A percentile compares a stretch with the other conserved stretches of the same genome.
phyloP scores from a whole-genome alignment of 1,140 invertebrate species.

The Bradynema listronoti region DNA sequence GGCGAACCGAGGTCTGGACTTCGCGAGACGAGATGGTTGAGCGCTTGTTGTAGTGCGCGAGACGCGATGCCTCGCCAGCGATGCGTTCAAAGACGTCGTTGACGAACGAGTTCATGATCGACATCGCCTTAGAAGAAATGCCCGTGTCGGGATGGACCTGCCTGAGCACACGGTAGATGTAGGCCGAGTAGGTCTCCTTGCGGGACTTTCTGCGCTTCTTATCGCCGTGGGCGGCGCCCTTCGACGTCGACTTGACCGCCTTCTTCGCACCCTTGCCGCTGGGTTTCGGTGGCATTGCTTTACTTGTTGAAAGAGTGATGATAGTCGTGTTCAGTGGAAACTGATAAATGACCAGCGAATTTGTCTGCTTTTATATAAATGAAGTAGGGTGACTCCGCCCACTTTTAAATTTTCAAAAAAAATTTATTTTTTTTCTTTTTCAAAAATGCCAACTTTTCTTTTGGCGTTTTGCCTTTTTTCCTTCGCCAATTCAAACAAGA shows the following conservation, averaged over 20 bases:
- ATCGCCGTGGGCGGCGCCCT: constrained; percentile 22
- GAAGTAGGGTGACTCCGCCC: no score
- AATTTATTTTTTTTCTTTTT: no score
- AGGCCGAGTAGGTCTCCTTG: constrained; percentile 31
- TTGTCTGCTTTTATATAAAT: no score
- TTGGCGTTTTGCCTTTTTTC: no score
- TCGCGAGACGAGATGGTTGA: constrained; percentile 26
- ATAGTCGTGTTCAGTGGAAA: no score
- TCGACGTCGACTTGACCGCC: constrained; percentile 40
- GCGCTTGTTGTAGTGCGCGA: constrained; percentile 69
- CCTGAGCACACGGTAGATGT: constrained; percentile 30
- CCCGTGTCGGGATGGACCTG: constrained; percentile 61
- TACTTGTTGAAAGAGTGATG: no score
- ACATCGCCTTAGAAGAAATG: constrained; percentile 63
- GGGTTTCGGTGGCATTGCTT: constrained; percentile 36
- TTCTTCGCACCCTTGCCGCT: constrained; percentile 44
- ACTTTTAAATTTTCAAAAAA: no score
- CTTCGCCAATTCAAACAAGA: no score
- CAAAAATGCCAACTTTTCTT: no score
- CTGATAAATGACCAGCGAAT: no score
- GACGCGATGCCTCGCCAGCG: constrained; percentile 66
- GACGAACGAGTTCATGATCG: constrained; percentile 66
- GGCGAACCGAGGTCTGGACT: constrained; percentile 56
- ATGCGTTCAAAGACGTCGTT: constrained; percentile 69
- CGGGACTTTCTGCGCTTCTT: constrained; percentile 56